Evolutionary conservation across 1,140 invertebrate genomes (phyloP), one percentile per base, ranked within the genome.

Genomic region (Calliopsis andreniformis): DNA sequence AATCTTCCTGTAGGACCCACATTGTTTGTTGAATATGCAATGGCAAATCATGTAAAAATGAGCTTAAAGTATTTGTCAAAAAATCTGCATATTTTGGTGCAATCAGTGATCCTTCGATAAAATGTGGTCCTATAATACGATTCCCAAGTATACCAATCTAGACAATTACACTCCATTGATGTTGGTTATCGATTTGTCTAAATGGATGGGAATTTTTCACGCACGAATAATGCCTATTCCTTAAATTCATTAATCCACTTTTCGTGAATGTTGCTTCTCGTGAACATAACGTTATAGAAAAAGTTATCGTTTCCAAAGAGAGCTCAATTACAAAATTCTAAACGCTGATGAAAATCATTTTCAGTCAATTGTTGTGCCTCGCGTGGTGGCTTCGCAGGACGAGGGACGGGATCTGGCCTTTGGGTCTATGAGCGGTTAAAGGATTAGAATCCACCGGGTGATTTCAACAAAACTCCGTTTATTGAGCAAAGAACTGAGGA

Each of bases 171-270:
- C 70, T 80, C 63, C 75, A 84, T 32, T 69, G 64, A 76, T 78
- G 67, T 73, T 80, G 82, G 43, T 76, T 10, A 25, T 82, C 66
- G 3, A 73, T 73, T 55, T 76, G 47, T n/a, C 47, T 12, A 6
- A 86, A 75, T 84, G 58, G 88, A 76, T 78, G 83, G 51, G 79
- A 82, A 80, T 88, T 89, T 67, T 73, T 43, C 7, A 35, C 51
- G 20, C 76, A 58, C 79, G 83, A 88, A 59, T 81, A 83, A 49
- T 87, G 84, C 28, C 64, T 69, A 73, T 88, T 88, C 56, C 86
- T 79, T 12, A 79, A 45, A 75, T 88, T 87, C n/a, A 89, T 69
- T 42, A 61, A 51, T 3, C 86, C 84, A 73, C 84, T 77, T 35
- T 73, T 88, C 25, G 59, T 80, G 61, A 87, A 87, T 12, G 75